Evolutionary conservation across 2,113 vertebrate species (phyloP), one percentile per base, ranked within the genome.

Genomic region (Pipra filicauda): DNA sequence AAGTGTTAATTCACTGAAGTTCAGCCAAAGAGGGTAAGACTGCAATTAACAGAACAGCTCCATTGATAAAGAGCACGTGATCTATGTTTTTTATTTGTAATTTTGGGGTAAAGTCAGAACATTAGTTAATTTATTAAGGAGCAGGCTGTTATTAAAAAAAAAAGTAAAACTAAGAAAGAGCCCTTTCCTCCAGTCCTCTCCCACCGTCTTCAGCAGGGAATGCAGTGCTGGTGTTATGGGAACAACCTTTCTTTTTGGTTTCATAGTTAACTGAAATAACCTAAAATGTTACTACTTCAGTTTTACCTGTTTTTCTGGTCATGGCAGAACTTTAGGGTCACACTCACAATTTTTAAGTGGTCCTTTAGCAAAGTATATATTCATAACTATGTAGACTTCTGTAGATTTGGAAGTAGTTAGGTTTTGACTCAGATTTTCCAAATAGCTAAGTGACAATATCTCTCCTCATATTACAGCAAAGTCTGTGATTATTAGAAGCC

Each of bases 371-470:
- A 15, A 91, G 8, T 43, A 15, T 59, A 27, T 88, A 5, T 5
- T 65, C 23, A 10, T n/a, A 76, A 37, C 35, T 61, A 6, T 24
- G 13, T 54, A 62, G 44, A 57, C 13, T 62, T 82, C n/a, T 2
- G 2, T 26, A 54, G 41, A 72, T 72, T 54, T 65, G 44, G n/a
- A 73, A 49, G 21, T 26, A 73, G n/a, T 77, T 54, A 62, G 30
- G 26, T 89, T 88, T 91, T 89, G 43, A 88, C 11, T 89, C 49
- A 74, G 66, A 76, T 88, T 89, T 93, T 89, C 71, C 67, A 72
- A 87, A 85, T 48, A 85, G 54, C 19, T 41, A 51, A 57, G 39
- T 70, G 37, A 46, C 33, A 76, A 61, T 52, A 8, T 52, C 55
- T 70, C 17, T 66, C 22, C 30, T 91, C 21, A 8, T 79, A n/a